Base-by-base conservation (phyloP, 2,888 invertebrate species). In the Eurois occulta region DNA sequence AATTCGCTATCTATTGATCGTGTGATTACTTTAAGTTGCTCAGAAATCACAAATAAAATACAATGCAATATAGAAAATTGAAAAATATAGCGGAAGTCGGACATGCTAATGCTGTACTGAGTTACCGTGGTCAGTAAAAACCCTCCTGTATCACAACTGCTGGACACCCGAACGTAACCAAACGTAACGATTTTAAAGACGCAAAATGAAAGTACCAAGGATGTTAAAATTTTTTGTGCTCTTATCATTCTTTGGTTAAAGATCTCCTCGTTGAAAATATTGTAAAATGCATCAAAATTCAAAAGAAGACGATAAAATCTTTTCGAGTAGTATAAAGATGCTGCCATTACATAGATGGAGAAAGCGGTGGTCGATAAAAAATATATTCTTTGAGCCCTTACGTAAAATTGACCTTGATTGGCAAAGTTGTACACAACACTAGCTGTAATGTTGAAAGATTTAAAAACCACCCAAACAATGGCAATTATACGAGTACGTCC, bases 21-120 rank as follows among this genome's bases (percentile, higher is more conserved):
- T 8, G 83, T 88, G 1, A 92, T 86, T 48, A 80, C 81, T 35
- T 82, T 77, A 28, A 92, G 46, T 78, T 93, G 93, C 24, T 91
- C 88, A 66, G 90, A 87, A 41, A 92, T 70, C 10, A 90, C 76
- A 32, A 74, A 81, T 1, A 92, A 72, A 66, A 90, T 77, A 62
- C 75, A 81, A 72, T 85, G 80, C 7, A 91, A 28, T 11, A 89
- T 75, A n/a, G 88, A 79, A 75, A 87, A 91, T 78, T 92, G 90
- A 13, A 87, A 84, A 4, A 84, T 71, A 11, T 87, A 91, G 10
- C 91, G 87, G 13, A 88, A 72, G 52, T 90, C 86, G 24, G 84
- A 85, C 35, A 89, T 1, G 8, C 74, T 70, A 18, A 87, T 32
- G 41, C 80, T 67, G 67, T 76, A 78, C 64, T 67, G n/a, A 67